Conservation (phyloP, 92 coral and sea anemone species). For the Hydrozoanthus gracilis region DNA sequence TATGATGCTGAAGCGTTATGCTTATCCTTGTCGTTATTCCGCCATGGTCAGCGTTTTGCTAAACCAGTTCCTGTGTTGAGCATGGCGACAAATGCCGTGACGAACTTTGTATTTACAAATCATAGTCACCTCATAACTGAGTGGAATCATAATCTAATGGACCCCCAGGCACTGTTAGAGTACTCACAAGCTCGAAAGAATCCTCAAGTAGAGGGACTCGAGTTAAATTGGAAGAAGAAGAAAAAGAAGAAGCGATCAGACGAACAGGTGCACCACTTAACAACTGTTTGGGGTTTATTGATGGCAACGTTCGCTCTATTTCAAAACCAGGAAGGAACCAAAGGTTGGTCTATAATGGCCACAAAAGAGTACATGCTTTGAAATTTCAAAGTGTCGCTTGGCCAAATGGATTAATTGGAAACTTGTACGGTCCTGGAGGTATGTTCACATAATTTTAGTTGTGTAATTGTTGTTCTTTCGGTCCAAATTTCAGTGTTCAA, state of each 20-base stretch:
- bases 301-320: constrained; percentile 5
- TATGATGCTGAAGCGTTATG: background rate
- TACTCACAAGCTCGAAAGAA: too few species aligned
- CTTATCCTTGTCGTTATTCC: constrained; percentile 7
- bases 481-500: background rate
- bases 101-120: background rate
- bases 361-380: constrained; percentile 5
- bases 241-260: too few species aligned
- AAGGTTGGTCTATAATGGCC: background rate
- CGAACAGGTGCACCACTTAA: background rate
- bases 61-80: constrained; percentile 1
- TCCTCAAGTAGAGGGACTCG: too few species aligned
- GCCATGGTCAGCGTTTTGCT: background rate
- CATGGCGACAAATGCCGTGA: constrained; percentile 18
- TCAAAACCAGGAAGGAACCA: constrained; percentile 38
- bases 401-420: too few species aligned
- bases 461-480: constrained; percentile 4
- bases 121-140: constrained; percentile 14
- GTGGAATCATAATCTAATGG: background rate
- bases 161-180: background rate
- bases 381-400: background rate
- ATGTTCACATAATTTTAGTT: background rate
- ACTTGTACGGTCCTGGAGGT: too few species aligned
- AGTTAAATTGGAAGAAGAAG: too few species aligned
- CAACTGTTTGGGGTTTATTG: constrained; percentile 11